These are phyloP conservation scores for Autographa gamma DNA, from an alignment of 2,888 invertebrate genomes.

Conservation along the genomic window DNA sequence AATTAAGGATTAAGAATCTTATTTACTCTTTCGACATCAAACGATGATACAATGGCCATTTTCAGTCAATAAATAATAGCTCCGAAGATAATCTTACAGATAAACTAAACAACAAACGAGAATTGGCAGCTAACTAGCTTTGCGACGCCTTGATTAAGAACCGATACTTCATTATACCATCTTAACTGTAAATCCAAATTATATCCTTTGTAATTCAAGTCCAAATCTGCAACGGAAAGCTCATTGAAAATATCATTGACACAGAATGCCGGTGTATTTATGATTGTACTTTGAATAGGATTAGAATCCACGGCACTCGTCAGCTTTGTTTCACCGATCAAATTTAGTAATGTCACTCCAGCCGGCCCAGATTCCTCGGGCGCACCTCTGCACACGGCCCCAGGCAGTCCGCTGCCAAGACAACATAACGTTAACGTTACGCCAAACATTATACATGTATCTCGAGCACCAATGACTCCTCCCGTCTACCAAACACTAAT, in stretches of 20 bases:
- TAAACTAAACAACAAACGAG: constrained; percentile 43
- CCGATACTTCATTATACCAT: constrained; percentile 53
- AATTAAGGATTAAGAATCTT: constrained; percentile 15
- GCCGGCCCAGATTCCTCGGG: constrained; percentile 85
- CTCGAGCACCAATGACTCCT: constrained; percentile 78
- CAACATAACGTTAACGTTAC: constrained; percentile 71
- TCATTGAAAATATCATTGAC: constrained; percentile 54
- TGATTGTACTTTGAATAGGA: constrained; percentile 61
- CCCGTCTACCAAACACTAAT: constrained; percentile 68
- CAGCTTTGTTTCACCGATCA: constrained; percentile 84
- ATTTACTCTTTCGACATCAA: constrained; percentile 28
- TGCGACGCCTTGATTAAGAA: constrained; percentile 55
- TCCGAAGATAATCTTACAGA: constrained; percentile 52
- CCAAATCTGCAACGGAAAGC: constrained; percentile 27
- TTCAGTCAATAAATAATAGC: constrained; percentile 46
- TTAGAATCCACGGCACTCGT: constrained; percentile 75
- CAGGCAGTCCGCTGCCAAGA: constrained; percentile 81
- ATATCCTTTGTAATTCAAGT: constrained; percentile 30
- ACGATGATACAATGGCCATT: constrained; percentile 41
- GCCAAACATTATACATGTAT: constrained; percentile 79
- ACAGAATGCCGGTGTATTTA: constrained; percentile 42
- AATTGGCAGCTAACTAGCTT: constrained; percentile 57
- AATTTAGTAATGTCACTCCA: constrained; percentile 89
- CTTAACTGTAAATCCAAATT: constrained; percentile 35
- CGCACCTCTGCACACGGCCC: constrained; percentile 87